Conservation (phyloP, 2,888 invertebrate genomes). For the Geotrupes spiniger region DNA sequence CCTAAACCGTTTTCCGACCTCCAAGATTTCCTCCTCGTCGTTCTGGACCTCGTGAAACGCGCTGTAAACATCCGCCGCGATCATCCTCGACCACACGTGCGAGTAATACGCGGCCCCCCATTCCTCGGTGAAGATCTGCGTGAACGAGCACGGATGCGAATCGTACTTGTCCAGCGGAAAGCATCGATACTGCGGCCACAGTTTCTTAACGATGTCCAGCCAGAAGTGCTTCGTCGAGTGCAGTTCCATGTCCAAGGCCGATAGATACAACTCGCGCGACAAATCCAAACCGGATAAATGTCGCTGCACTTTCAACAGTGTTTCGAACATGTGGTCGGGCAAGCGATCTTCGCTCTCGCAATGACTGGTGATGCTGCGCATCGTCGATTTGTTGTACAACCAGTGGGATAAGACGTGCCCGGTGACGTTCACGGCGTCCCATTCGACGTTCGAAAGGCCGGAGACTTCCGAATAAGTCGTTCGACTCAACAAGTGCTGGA, state of each 20-base stretch:
- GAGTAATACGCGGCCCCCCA: conserved; percentile 87
- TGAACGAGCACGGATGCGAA: conserved; percentile 82
- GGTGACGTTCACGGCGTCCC: conserved; percentile 87
- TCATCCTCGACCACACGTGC: conserved; percentile 80
- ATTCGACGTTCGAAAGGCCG: conserved; percentile 85
- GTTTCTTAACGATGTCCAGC: conserved; percentile 70
- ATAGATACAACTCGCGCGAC: conserved; percentile 77
- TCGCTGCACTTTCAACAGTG: conserved; percentile 61
- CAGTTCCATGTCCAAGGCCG: conserved; percentile 79
- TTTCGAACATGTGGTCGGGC: conserved; percentile 62
- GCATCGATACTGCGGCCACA: conserved; percentile 80
- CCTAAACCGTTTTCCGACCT: conserved; percentile 69
- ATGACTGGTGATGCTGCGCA: conserved; percentile 68
- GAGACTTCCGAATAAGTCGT: conserved; percentile 81
- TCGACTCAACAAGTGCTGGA: conserved; percentile 83
- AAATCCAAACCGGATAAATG: conserved; percentile 79
- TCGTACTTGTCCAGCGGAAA: conserved; percentile 76
- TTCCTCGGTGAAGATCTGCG: conserved; percentile 77
- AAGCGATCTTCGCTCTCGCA: conserved; percentile 70
- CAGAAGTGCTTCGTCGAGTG: conserved; percentile 77
- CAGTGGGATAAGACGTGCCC: conserved; percentile 81
- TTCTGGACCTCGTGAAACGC: conserved; percentile 72
- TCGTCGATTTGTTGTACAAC: conserved; percentile 63
- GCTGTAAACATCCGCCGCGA: conserved; percentile 87
- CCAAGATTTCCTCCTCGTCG: conserved; percentile 54